Conservation (phyloP, 1,140 invertebrate genomes). For the Drosophila melanica region DNA sequence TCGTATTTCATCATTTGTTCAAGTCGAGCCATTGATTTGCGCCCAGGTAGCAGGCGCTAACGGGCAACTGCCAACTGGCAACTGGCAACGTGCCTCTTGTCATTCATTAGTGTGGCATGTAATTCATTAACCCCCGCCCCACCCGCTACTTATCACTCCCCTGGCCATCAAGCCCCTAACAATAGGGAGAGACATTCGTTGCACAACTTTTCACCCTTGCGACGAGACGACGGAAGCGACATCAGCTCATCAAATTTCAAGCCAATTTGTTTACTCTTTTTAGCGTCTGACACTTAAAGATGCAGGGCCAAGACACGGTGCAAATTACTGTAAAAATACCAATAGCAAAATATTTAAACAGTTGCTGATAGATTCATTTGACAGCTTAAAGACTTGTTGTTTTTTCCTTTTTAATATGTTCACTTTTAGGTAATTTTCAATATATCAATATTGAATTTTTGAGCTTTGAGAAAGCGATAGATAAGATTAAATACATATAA, state of each 20-base stretch:
- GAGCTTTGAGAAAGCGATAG: neutral
- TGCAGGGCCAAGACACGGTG: no score
- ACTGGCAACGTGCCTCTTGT: conserved; percentile 27
- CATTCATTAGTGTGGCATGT: conserved; percentile 73
- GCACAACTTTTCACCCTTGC: conserved; percentile 48
- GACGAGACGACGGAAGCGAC: conserved; percentile 53
- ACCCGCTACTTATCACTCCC: neutral
- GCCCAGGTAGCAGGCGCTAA: conserved; percentile 30
- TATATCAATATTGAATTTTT: neutral
- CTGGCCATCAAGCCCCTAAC: neutral
- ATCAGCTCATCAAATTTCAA: conserved; percentile 67
- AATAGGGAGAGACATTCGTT: conserved; percentile 22
- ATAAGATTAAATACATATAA: no score
- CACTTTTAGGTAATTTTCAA: neutral
- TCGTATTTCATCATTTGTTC: conserved; percentile 72
- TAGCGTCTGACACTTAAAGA: conserved; percentile 14
- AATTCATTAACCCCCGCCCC: conserved; percentile 55
- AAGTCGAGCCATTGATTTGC: conserved; percentile 69
- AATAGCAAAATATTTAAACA: no score
- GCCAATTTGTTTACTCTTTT: conserved; percentile 56
- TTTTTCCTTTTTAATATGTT: no score
- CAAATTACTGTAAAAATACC: no score
- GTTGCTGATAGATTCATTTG: no score
- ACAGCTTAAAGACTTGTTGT: no score
- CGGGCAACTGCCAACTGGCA: conserved; percentile 19